Evolutionary conservation across 1,140 invertebrate species (phyloP), one percentile per base, ranked within the genome.

Genomic region (Philaenus spumarius): DNA sequence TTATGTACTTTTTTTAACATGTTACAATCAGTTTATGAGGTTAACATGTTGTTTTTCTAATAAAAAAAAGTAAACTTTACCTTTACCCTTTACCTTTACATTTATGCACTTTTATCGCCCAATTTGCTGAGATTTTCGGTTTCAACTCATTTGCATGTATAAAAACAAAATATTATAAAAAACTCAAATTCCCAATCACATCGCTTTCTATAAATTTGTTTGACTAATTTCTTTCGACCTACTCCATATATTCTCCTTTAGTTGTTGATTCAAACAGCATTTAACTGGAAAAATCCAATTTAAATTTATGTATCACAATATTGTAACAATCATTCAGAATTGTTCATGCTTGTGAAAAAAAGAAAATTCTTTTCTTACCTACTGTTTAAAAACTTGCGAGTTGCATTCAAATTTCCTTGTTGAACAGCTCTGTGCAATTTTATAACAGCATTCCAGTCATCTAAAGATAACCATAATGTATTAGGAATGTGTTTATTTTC

Each of bases 381-480:
- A 15, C 22, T 50, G 15, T 24, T 50, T 9, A 50, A 15, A 30
- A 26, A 50, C n/a, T 50, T 50, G 2, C 47, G 47, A 34, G 30
- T 26, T 6, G 47, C 47, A 50, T 30, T 50, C n/a, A 50, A 23
- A 19, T 50, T 50, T 1, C 47, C 47, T 30, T 50, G 30, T 23
- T 50, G 15, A 7, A 50, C 47, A 4, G 47, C 9, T 50, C 47
- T 50, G 26, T 50, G 47, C 12, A 50, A 26, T n/a, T 50, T 50
- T 12, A 24, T n/a, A 11, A 26, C 47, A 30, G 30, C 22, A 34
- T 30, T 50, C n/a, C 23, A 19, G 24, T 50, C 47, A 50, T 50
- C 47, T 50, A n/a, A 30, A 47, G 20, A 20, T 17, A 47, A 45
- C 12, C 5, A 47, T 9, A 47, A 47, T 17, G 26, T n/a, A 47